Evolutionary conservation across 2,888 invertebrate species (phyloP).

Genomic region (Deilephila elpenor): DNA sequence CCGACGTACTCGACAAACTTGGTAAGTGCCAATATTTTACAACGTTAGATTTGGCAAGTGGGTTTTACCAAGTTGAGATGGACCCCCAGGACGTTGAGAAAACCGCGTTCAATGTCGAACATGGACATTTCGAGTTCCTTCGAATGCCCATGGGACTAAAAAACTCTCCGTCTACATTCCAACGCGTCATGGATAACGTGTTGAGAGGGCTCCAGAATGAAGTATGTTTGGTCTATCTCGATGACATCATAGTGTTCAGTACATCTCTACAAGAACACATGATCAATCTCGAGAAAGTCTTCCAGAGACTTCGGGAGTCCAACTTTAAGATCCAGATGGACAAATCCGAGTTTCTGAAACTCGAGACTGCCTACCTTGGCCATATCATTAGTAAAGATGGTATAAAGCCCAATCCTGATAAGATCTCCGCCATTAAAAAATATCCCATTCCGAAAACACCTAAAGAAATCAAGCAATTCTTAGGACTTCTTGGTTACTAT

Average conservation of each 20-base stretch:
- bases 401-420: conserved; percentile 46
- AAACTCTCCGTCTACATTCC: conserved; percentile 47
- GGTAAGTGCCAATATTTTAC: conserved; percentile 42
- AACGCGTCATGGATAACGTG: conserved; percentile 50
- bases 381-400: conserved; percentile 44
- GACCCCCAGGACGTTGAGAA: conserved; percentile 40
- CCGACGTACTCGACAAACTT: conserved; percentile 43
- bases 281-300: no score
- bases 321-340: no score
- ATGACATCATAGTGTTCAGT: conserved; percentile 51
- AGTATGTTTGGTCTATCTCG: conserved; percentile 47
- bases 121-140: conserved; percentile 46
- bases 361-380: conserved; percentile 44
- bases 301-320: no score
- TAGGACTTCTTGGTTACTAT: conserved; percentile 48
- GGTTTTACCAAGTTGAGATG: conserved; percentile 38
- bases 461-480: conserved; percentile 45
- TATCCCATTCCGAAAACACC: conserved; percentile 46
- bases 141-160: conserved; percentile 46
- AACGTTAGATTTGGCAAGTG: conserved; percentile 38
- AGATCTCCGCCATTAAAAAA: conserved; percentile 43
- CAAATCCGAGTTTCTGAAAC: conserved; percentile 14
- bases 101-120: conserved; percentile 48
- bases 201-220: conserved; percentile 42
- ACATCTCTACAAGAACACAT: conserved; percentile 46